phyloP scores from a whole-genome alignment of 37 sponge, comb jelly and placozoan genomes.

The Mnemiopsis leidyi region DNA sequence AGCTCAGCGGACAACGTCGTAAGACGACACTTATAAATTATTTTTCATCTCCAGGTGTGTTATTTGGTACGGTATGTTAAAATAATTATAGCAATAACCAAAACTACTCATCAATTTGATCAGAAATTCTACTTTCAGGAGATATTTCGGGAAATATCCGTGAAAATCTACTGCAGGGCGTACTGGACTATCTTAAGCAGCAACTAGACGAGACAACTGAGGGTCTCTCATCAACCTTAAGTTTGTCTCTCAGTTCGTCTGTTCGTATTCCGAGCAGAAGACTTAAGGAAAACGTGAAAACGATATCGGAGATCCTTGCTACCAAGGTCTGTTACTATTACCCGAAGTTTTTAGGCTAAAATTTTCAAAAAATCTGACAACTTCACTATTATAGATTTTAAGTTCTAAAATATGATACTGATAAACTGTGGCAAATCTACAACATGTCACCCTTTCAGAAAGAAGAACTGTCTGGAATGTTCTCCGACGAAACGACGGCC shows the following conservation, averaged over 20 bases:
- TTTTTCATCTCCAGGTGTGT: too few species aligned
- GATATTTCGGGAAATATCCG: slow-evolving; percentile 5
- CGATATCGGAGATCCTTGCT: neutral
- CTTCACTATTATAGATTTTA: neutral
- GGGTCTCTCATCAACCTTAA: slow-evolving; percentile 14
- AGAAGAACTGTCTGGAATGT: neutral
- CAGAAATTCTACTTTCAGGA: slow-evolving; percentile 7
- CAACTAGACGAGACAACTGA: neutral
- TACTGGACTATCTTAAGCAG: neutral
- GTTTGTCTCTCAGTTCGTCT: neutral
- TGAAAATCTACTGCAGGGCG: neutral
- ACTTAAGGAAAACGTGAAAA: neutral
- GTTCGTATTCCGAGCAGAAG: neutral
- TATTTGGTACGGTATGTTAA: too few species aligned
- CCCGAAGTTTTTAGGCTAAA: too few species aligned
- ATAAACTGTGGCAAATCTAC: too few species aligned
- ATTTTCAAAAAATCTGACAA: neutral
- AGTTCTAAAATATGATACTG: neutral
- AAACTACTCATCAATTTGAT: too few species aligned
- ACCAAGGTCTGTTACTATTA: neutral
- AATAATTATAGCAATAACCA: too few species aligned
- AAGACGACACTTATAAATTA: too few species aligned
- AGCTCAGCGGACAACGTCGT: too few species aligned
- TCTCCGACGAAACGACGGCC: neutral
- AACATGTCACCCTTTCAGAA: neutral